Conservation (phyloP, 2,113 vertebrate genomes). For the Phoenicopterus ruber region DNA sequence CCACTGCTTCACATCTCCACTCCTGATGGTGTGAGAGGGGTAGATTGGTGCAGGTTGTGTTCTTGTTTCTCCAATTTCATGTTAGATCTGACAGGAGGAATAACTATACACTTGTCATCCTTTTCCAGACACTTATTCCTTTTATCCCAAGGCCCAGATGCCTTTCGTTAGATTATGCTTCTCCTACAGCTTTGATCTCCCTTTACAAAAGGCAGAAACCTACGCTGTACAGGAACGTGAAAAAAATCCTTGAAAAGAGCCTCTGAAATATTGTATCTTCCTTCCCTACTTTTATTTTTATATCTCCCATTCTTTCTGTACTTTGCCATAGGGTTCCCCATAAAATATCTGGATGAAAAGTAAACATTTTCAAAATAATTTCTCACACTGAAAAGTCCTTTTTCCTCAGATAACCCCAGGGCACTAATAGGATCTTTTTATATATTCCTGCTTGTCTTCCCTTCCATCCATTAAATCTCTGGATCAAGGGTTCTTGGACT, state of each 20-base stretch:
- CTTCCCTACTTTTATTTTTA: background rate
- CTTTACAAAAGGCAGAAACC: slow-evolving; percentile 47
- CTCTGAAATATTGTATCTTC: slow-evolving; percentile 1
- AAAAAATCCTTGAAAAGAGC: slow-evolving; percentile 21
- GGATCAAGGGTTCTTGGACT: slow-evolving; percentile 48
- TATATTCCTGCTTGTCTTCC: background rate
- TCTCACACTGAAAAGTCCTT: background rate
- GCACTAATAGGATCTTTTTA: slow-evolving; percentile 28
- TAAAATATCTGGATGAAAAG: slow-evolving; percentile 29
- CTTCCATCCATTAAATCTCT: slow-evolving; percentile 29
- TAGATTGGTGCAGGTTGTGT: background rate
- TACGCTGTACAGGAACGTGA: background rate
- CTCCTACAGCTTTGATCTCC: slow-evolving; percentile 66
- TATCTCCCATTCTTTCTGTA: background rate
- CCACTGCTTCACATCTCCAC: background rate
- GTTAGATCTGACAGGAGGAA: slow-evolving; percentile 12
- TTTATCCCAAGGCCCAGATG: slow-evolving; percentile 21
- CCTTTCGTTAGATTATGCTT: slow-evolving; percentile 24
- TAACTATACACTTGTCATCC: background rate
- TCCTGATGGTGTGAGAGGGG: background rate
- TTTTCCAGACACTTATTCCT: background rate
- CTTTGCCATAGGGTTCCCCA: slow-evolving; percentile 14
- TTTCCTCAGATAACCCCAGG: slow-evolving; percentile 13
- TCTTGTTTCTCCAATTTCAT: background rate
- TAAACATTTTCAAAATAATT: slow-evolving; percentile 18